Conservation (phyloP, 2,888 invertebrate genomes). For the Trachelus troglodyta region DNA sequence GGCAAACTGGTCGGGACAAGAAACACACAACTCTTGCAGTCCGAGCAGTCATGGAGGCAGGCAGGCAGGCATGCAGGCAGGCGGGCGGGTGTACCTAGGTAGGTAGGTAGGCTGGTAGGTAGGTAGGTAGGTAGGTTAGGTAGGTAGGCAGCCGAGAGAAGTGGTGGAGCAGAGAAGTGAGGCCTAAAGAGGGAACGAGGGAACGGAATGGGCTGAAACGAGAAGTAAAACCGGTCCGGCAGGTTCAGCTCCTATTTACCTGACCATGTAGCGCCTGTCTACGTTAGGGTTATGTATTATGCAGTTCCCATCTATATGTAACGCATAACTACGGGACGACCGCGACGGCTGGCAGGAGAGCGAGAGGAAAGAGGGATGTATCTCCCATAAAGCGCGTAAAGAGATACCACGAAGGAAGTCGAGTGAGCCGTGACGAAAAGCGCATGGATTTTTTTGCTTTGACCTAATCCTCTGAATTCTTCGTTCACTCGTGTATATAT, state of each 20-base stretch:
- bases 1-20: slow-evolving; percentile 41
- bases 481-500: slow-evolving; percentile 27
- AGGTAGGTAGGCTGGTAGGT: not conserved
- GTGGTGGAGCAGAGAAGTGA: not conserved
- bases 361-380: slow-evolving; percentile 31
- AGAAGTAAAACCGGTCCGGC: slow-evolving; percentile 59
- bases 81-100: not conserved
- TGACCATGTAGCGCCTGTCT: slow-evolving; percentile 55
- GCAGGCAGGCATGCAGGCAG: not conserved
- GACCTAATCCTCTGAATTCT: slow-evolving; percentile 49
- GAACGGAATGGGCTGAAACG: slow-evolving; percentile 13
- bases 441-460: slow-evolving; percentile 25
- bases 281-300: slow-evolving; percentile 47
- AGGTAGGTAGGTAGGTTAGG: slow-evolving; percentile 3
- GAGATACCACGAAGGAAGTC: slow-evolving; percentile 13
- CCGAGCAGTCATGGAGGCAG: slow-evolving; percentile 22
- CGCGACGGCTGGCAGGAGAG: not conserved
- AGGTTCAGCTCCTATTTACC: slow-evolving; percentile 61
- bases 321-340: slow-evolving; percentile 51
- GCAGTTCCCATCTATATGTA: slow-evolving; percentile 51
- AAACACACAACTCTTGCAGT: slow-evolving; percentile 31
- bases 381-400: slow-evolving; percentile 29
- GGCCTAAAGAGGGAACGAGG: not conserved
- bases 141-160: slow-evolving; percentile 10
- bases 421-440: slow-evolving; percentile 44